A percentile compares a stretch with the other conserved stretches of the same genome.
Evolutionary conservation across 2,113 vertebrate genomes (phyloP).

Genomic region (Rhea americana): DNA sequence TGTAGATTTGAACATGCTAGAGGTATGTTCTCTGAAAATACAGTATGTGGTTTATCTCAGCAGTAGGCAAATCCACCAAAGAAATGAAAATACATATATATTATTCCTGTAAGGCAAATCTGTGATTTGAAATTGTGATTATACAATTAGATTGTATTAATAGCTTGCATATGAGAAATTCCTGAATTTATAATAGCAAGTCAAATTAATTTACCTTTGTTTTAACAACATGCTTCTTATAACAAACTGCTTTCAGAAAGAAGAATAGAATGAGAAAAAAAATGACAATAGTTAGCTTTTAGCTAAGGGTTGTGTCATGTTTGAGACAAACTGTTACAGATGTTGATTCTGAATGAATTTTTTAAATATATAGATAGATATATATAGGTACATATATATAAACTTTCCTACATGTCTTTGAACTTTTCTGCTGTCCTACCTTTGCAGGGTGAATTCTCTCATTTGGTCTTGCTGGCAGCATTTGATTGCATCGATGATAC

Average conservation of each 20-base stretch:
- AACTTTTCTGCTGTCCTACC: background rate
- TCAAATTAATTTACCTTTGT: background rate
- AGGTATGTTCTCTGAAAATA: accelerated
- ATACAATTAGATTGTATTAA: background rate
- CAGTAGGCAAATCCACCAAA: background rate
- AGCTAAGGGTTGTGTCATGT: background rate
- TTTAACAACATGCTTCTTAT: background rate
- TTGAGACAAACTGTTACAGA: background rate
- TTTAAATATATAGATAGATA: too few relatives aligned
- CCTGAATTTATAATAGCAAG: background rate
- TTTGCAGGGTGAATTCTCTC: conserved; percentile 91
- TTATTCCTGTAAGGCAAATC: background rate
- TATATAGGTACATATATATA: background rate
- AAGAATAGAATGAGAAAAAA: background rate
- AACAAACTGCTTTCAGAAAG: background rate
- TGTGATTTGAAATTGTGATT: background rate
- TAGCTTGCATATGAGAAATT: background rate
- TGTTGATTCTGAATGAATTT: background rate
- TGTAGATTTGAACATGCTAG: background rate
- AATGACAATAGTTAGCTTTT: background rate
- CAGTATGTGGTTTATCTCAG: background rate
- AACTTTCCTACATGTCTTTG: background rate
- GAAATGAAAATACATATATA: background rate
- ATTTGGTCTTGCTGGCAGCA: conserved; percentile 89
- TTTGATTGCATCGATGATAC: conserved; percentile 98